Conservation (phyloP, 2,888 invertebrate species). For the Phaedon cochleariae region DNA sequence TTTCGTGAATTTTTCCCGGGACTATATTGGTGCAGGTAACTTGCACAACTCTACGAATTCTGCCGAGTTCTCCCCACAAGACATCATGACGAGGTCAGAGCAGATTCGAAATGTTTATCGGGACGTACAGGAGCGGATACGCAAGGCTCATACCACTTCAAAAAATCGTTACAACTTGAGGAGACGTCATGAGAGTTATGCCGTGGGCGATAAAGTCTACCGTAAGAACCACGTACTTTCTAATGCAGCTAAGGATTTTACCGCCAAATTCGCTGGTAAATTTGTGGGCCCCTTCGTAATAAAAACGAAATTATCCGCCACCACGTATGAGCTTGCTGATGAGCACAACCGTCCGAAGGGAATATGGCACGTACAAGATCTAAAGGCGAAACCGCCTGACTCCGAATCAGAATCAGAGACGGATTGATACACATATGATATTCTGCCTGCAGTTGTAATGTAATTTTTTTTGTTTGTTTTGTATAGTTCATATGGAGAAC, state of each 20-base stretch:
- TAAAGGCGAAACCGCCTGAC: conserved; percentile 13
- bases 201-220: conserved; percentile 9
- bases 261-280: conserved; percentile 26
- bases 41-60: not conserved
- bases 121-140: not conserved
- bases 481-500: not conserved
- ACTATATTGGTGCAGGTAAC: not conserved
- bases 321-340: conserved; percentile 21
- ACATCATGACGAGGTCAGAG: not conserved
- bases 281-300: conserved; percentile 24
- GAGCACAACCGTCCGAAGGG: conserved; percentile 11
- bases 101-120: not conserved
- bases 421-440: not conserved
- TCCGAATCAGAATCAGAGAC: not conserved
- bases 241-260: conserved; percentile 22
- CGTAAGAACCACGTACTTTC: conserved; percentile 22
- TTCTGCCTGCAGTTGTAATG: not conserved
- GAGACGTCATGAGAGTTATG: not conserved
- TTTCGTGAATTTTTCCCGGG: conserved; percentile 25
- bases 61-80: not conserved
- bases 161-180: not conserved
- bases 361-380: conserved; percentile 28
- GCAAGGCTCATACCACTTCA: not conserved
- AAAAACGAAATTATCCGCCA: conserved; percentile 1
- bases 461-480: no score